Evolutionary conservation across 2,888 invertebrate species (phyloP).

Genomic region (Ochropleura leucogaster): DNA sequence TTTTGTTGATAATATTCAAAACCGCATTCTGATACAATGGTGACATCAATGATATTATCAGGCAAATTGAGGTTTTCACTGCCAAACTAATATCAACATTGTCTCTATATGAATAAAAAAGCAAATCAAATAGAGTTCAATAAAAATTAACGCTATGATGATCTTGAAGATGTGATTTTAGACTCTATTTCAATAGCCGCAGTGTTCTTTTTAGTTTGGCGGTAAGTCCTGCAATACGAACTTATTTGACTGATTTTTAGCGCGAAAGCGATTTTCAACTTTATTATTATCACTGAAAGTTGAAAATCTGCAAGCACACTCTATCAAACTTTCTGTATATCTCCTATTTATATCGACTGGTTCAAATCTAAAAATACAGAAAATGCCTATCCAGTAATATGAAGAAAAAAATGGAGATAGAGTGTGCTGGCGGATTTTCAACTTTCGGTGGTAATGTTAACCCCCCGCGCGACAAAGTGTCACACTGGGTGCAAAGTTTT

Average conservation of each 20-base stretch:
- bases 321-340: neutral
- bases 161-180: neutral
- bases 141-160: neutral
- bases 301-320: neutral
- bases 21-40: neutral
- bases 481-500: too few species aligned
- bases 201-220: neutral
- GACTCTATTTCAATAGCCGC: neutral
- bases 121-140: neutral
- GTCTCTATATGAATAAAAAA: neutral
- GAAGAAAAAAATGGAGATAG: neutral
- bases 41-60: neutral
- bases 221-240: too few species aligned
- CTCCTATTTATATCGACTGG: neutral
- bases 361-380: too few species aligned
- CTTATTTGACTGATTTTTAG: neutral
- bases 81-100: neutral
- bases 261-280: neutral
- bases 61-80: neutral
- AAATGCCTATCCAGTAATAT: too few species aligned
- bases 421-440: neutral
- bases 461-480: too few species aligned
- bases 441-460: neutral
- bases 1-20: slow-evolving; percentile 8
- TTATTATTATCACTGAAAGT: neutral